These are phyloP conservation scores for Schizotus pectinicornis DNA, from an alignment of 2,888 invertebrate genomes.

Conservation along the genomic window DNA sequence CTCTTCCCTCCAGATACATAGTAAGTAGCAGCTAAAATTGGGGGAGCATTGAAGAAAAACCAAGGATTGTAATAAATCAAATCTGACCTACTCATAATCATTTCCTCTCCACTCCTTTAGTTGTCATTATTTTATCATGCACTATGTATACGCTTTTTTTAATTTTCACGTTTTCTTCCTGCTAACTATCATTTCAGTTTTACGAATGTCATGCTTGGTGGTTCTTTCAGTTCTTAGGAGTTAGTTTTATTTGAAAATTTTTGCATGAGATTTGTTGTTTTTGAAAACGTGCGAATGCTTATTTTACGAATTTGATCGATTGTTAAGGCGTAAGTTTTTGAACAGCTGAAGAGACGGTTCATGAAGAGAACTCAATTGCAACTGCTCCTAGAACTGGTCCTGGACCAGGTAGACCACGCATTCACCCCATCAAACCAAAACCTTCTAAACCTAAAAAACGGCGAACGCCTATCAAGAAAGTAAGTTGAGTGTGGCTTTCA, in stretches of 20 bases:
- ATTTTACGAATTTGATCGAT: slow-evolving; percentile 11
- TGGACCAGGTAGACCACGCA: slow-evolving; percentile 54
- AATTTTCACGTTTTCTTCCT: slow-evolving; percentile 9
- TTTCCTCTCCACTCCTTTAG: slow-evolving; percentile 21
- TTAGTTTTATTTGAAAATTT: slow-evolving; percentile 19
- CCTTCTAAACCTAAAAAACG: slow-evolving; percentile 49
- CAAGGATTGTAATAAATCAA: slow-evolving; percentile 36
- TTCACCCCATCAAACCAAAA: slow-evolving; percentile 55
- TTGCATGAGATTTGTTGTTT: background rate
- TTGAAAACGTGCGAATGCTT: slow-evolving; percentile 14
- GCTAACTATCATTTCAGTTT: slow-evolving; percentile 11
- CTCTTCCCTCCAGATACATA: slow-evolving; percentile 44
- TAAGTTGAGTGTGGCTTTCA: slow-evolving; percentile 32
- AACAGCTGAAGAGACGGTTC: slow-evolving; percentile 46
- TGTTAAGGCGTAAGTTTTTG: slow-evolving; percentile 44
- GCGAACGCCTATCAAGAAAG: slow-evolving; percentile 45
- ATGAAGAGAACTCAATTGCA: slow-evolving; percentile 40
- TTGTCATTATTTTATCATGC: slow-evolving; percentile 29
- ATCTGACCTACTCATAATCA: slow-evolving; percentile 45
- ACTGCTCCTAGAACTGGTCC: slow-evolving; percentile 40
- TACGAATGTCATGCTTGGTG: slow-evolving; percentile 27
- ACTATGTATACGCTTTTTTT: slow-evolving; percentile 17
- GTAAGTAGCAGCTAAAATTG: slow-evolving; percentile 38
- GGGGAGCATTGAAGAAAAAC: slow-evolving; percentile 16
- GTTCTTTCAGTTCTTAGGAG: slow-evolving; percentile 9